Percentiles rank a stretch among this genome's conserved stretches.
These are phyloP conservation scores for Lathronympha strigana DNA, from an alignment of 2,888 invertebrate species.

Conservation along the genomic window DNA sequence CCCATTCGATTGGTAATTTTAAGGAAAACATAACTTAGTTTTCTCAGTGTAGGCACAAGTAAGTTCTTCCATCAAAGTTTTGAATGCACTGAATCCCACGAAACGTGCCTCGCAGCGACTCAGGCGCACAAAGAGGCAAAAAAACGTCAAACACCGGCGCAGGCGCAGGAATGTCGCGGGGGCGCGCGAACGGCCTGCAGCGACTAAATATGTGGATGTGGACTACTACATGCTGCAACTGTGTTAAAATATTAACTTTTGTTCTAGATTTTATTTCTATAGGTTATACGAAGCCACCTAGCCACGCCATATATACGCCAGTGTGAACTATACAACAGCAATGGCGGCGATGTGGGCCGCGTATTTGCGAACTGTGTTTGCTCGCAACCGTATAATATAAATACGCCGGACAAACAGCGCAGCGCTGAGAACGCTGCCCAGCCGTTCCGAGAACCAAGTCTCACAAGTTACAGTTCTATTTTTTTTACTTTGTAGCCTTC, in stretches of 20 bases:
- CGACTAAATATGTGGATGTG: neutral
- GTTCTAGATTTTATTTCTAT: neutral
- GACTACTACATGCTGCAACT: neutral
- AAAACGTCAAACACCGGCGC: constrained; percentile 26
- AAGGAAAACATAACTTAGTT: neutral
- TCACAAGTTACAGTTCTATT: neutral
- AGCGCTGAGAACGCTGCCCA: constrained; percentile 22
- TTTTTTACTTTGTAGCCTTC: constrained; percentile 1
- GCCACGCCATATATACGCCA: no score
- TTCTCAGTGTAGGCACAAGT: neutral
- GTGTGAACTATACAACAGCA: no score
- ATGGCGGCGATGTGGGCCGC: constrained; percentile 37
- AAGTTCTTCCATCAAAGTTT: neutral
- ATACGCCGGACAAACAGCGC: constrained; percentile 32
- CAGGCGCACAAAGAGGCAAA: constrained; percentile 12
- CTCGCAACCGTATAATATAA: constrained; percentile 40
- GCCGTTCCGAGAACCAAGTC: constrained; percentile 14
- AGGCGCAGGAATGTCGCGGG: constrained; percentile 35
- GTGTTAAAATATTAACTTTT: neutral
- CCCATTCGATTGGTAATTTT: neutral
- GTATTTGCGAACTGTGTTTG: constrained; percentile 38
- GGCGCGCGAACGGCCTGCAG: constrained; percentile 23
- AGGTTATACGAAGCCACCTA: no score
- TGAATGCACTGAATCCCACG: neutral
- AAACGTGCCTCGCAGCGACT: constrained; percentile 16